Conservation (phyloP, 2,888 invertebrate species). For the Rhagonycha lutea region DNA sequence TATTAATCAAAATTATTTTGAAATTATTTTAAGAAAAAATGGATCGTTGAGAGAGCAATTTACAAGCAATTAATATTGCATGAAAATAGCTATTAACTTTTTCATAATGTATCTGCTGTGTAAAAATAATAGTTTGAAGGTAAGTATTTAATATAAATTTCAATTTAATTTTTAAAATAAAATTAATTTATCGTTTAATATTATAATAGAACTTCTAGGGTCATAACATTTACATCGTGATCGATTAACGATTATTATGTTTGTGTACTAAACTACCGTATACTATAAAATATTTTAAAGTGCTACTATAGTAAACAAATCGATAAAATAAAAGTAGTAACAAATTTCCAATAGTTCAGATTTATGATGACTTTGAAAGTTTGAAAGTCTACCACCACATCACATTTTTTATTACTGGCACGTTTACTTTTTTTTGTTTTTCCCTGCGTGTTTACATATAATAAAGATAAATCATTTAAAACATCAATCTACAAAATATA, state of each 20-base stretch:
- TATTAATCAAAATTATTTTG: no score
- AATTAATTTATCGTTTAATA: neutral
- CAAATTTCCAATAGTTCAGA: neutral
- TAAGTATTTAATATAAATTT: neutral
- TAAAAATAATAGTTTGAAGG: neutral
- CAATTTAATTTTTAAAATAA: neutral
- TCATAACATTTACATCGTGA: neutral
- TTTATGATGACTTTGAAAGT: neutral
- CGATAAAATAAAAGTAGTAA: neutral
- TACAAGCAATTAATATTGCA: neutral
- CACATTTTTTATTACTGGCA: neutral
- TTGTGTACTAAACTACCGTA: neutral
- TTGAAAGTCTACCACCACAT: neutral
- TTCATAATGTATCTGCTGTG: neutral
- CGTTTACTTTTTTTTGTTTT: neutral
- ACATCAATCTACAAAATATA: neutral
- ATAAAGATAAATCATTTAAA: conserved; percentile 1
- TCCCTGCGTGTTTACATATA: neutral
- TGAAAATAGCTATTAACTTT: neutral
- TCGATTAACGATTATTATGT: neutral
- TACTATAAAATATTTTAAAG: neutral
- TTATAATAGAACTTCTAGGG: neutral
- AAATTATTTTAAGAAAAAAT: no score
- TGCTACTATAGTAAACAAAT: neutral
- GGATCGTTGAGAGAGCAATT: neutral